Evolutionary conservation across 2,113 vertebrate species (phyloP).

Genomic region (Pseudopodoces humilis): DNA sequence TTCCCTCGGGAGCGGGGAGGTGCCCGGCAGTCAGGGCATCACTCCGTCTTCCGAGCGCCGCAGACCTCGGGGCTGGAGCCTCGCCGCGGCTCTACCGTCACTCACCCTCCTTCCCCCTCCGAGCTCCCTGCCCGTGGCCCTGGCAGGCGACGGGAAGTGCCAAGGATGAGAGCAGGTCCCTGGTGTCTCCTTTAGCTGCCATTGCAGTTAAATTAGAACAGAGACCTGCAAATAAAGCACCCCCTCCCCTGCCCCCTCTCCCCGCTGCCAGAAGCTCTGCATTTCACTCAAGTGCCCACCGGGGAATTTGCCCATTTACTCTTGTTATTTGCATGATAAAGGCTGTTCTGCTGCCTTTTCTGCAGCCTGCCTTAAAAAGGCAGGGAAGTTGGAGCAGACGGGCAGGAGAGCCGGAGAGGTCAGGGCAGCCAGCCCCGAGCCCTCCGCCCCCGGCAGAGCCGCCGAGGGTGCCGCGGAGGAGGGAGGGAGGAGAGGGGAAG

Average conservation of each 20-base stretch:
- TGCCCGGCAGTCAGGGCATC: background rate
- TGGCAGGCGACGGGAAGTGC: conserved; percentile 70
- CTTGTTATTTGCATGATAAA: conserved; percentile 96
- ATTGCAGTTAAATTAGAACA: conserved; percentile 89
- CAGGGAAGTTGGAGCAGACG: background rate
- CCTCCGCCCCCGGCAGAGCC: background rate
- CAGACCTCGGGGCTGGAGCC: background rate
- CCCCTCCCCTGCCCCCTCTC: background rate
- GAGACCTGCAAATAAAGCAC: conserved; percentile 81
- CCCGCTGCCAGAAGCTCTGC: conserved; percentile 71
- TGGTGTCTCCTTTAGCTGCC: conserved; percentile 83
- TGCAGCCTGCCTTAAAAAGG: conserved; percentile 32
- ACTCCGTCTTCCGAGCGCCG: background rate
- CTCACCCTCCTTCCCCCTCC: background rate
- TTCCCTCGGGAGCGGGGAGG: background rate
- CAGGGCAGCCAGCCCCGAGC: background rate
- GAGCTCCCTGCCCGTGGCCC: background rate
- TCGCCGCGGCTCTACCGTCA: background rate
- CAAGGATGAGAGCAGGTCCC: conserved; percentile 81
- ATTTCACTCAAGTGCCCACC: conserved; percentile 85
- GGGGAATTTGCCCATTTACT: conserved; percentile 87
- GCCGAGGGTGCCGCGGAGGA: background rate
- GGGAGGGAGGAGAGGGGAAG: no score
- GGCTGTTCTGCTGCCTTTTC: conserved; percentile 67
- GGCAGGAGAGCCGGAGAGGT: background rate